Base-by-base conservation (phyloP, 2,797 vertebrate genomes). In the Acrossocheilus fasciatus region DNA sequence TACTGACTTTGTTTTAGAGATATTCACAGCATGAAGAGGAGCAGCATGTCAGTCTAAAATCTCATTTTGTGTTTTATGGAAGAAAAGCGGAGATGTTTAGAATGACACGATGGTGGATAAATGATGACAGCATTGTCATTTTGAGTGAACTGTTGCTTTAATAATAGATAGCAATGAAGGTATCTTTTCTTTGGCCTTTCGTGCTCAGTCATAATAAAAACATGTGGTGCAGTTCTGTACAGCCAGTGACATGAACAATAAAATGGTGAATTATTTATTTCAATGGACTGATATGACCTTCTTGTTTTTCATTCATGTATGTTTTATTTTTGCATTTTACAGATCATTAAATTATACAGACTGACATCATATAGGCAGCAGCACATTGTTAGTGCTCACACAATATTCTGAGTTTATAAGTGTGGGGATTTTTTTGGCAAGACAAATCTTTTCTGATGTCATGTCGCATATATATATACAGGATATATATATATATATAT, bases 61-160 rank as follows among this genome's bases (percentile, higher is more conserved):
- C 36, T 18, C 0, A 6, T 43, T 62, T 26, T 43, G 23, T 79
- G 76, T 59, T 62, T 59, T 62, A 62, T 26, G 7, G n/a, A 26
- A 62, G 54, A 79, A 79, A 43, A 79, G 23, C 36, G 17, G 76
- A 11, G 6, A 79, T 39, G 23, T 43, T 43, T 62, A 43, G 76
- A 79, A 26, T 43, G 54, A 79, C 39, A 79, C 3, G 39, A 62
- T 43, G 8, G 76, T 43, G 8, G 59, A 79, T 79, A 43, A 62
- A 78, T 59, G 14, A 79, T 79, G 54, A 79, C 76, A 79, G 76
- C 39, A 43, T 62, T 43, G 57, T 79, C 23, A 79, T 62, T 62
- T 79, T 43, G 14, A 2, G 15, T 62, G 39, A 79, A 59, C 76
- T 59, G 36, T 26, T 78, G 54, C 23, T 62, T 77, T 77, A 77